These are phyloP conservation scores for Pachyramphus minor DNA, from an alignment of 2,113 vertebrate species.

Conservation along the genomic window DNA sequence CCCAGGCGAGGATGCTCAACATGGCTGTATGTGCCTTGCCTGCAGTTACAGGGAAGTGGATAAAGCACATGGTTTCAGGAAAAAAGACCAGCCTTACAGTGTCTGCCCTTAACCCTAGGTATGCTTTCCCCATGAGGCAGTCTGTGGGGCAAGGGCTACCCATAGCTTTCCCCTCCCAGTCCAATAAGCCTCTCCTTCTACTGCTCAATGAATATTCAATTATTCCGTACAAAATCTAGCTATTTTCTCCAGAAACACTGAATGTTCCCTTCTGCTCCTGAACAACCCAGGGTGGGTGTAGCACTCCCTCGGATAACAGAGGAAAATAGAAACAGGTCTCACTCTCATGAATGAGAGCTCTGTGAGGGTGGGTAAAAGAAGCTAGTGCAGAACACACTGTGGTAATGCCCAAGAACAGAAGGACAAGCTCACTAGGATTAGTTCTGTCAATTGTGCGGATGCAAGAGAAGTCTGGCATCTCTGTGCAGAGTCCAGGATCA, in stretches of 20 bases:
- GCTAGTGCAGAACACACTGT: not conserved
- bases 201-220: not conserved
- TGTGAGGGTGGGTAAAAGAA: not conserved
- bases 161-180: not conserved
- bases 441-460: not conserved
- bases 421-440: not conserved
- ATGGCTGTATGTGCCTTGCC: accelerated
- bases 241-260: not conserved
- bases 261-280: not conserved
- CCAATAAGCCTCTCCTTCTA: not conserved
- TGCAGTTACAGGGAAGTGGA: not conserved
- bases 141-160: not conserved
- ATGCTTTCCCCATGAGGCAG: not conserved
- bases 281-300: not conserved
- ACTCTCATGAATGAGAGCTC: not conserved
- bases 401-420: not conserved
- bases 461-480: not conserved
- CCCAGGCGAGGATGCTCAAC: not conserved
- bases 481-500: not conserved
- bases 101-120: not conserved
- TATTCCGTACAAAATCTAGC: not conserved
- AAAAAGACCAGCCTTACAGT: not conserved
- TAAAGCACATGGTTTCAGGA: not conserved
- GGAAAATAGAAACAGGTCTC: not conserved
- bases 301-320: not conserved